phyloP scores from a whole-genome alignment of 2,797 vertebrate species.

The Amphiprion clarkii region DNA sequence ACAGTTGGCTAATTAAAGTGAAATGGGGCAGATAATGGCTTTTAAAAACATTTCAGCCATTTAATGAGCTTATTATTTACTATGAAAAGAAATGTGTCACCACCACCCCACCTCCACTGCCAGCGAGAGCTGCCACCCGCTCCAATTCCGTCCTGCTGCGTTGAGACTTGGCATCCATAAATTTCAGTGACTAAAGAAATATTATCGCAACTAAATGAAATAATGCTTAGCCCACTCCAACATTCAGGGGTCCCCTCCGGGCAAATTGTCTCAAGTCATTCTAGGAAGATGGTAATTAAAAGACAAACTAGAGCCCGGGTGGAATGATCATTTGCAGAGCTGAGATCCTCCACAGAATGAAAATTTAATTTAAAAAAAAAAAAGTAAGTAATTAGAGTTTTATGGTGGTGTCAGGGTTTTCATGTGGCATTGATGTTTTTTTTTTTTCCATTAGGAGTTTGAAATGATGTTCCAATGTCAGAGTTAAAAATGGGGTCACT shows the following conservation, averaged over 20 bases:
- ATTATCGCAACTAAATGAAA: constrained; percentile 74
- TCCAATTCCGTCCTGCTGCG: constrained; percentile 44
- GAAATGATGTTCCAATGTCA: constrained; percentile 51
- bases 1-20: constrained; percentile 90
- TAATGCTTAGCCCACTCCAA: constrained; percentile 62
- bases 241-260: constrained; percentile 55
- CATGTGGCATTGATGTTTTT: constrained; percentile 28
- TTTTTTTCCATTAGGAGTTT: constrained; percentile 46
- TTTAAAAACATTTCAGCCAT: constrained; percentile 85
- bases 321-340: constrained; percentile 53
- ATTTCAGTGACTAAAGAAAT: constrained; percentile 68
- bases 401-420: constrained; percentile 56
- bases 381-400: constrained; percentile 50
- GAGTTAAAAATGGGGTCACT: constrained; percentile 60
- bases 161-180: constrained; percentile 47
- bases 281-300: constrained; percentile 72
- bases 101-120: constrained; percentile 4
- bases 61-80: constrained; percentile 83
- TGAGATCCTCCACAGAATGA: constrained; percentile 39
- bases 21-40: constrained; percentile 93
- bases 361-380: constrained; percentile 39
- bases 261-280: constrained; percentile 72
- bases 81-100: constrained; percentile 72
- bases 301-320: constrained; percentile 52
- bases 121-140: constrained; percentile 52